phyloP scores from a whole-genome alignment of 2,113 vertebrate genomes.

The Ardeotis arabs region DNA sequence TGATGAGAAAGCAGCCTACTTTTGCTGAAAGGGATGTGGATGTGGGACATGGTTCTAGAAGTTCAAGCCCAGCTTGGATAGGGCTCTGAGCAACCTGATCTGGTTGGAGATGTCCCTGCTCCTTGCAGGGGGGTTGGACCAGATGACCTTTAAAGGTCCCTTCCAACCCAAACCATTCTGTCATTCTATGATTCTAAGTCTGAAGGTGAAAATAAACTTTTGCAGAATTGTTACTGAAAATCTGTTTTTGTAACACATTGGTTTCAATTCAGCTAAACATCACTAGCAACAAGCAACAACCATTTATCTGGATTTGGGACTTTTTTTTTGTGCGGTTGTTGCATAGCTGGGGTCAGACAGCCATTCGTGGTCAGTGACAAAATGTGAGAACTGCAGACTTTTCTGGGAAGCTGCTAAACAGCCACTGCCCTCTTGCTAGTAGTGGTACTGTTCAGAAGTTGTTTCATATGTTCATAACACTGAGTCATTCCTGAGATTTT shows the following conservation, averaged over 20 bases:
- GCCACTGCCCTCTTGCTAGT: not conserved
- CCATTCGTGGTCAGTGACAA: not conserved
- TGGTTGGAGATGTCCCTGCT: too few relatives aligned
- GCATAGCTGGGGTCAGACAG: not conserved
- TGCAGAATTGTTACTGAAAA: not conserved
- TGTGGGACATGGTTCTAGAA: not conserved
- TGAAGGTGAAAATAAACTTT: not conserved
- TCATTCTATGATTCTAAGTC: not conserved
- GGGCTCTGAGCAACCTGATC: too few relatives aligned
- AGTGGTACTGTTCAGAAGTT: not conserved
- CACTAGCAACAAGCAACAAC: not conserved
- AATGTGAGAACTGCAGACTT: not conserved
- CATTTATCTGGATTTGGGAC: not conserved
- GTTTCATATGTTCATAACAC: not conserved
- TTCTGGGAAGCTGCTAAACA: not conserved
- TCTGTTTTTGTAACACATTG: not conserved
- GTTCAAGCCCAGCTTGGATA: too few relatives aligned
- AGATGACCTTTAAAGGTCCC: too few relatives aligned
- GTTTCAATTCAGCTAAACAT: not conserved
- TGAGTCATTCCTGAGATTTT: not conserved
- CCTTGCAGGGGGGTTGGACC: too few relatives aligned
- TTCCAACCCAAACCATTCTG: too few relatives aligned
- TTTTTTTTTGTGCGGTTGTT: not conserved
- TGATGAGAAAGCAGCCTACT: not conserved
- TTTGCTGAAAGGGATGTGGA: not conserved